Evolutionary conservation across 2,888 invertebrate genomes (phyloP).

Genomic region (Agonopterix arenella): DNA sequence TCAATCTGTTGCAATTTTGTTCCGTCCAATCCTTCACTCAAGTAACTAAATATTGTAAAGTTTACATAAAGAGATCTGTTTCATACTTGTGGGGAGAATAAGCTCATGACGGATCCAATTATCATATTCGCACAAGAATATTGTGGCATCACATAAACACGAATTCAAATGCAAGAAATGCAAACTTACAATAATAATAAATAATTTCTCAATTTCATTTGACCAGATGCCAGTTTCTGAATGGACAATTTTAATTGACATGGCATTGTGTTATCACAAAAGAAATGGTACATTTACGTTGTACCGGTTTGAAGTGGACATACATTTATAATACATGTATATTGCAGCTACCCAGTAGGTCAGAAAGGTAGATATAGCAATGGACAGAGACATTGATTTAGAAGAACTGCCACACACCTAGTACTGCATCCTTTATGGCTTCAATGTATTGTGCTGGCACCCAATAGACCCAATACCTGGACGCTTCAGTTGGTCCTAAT

Average conservation of each 20-base stretch:
- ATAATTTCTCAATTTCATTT: conserved; percentile 48
- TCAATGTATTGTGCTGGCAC: conserved; percentile 94
- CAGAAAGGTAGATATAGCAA: conserved; percentile 30
- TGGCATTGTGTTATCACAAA: conserved; percentile 69
- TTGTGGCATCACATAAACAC: conserved; percentile 30
- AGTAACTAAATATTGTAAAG: conserved; percentile 53
- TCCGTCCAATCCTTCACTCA: conserved; percentile 51
- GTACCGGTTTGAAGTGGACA: conserved; percentile 47
- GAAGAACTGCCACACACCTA: conserved; percentile 90
- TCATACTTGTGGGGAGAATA: conserved; percentile 48
- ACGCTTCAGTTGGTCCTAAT: conserved; percentile 93
- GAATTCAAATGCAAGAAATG: conserved; percentile 59
- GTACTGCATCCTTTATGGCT: conserved; percentile 92
- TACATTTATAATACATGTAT: conserved; percentile 36
- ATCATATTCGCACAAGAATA: conserved; percentile 9
- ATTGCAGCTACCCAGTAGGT: conserved; percentile 67
- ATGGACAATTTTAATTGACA: conserved; percentile 74
- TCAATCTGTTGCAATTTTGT: conserved; percentile 18
- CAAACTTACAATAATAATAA: conserved; percentile 65
- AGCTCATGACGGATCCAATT: conserved; percentile 40
- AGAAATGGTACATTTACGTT: conserved; percentile 51
- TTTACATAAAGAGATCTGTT: conserved; percentile 70
- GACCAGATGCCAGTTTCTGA: conserved; percentile 66
- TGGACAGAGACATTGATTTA: conserved; percentile 43
- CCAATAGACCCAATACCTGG: conserved; percentile 96